These are phyloP conservation scores for Leptinotarsa haldemani DNA, from an alignment of 2,888 invertebrate species.

Conservation along the genomic window DNA sequence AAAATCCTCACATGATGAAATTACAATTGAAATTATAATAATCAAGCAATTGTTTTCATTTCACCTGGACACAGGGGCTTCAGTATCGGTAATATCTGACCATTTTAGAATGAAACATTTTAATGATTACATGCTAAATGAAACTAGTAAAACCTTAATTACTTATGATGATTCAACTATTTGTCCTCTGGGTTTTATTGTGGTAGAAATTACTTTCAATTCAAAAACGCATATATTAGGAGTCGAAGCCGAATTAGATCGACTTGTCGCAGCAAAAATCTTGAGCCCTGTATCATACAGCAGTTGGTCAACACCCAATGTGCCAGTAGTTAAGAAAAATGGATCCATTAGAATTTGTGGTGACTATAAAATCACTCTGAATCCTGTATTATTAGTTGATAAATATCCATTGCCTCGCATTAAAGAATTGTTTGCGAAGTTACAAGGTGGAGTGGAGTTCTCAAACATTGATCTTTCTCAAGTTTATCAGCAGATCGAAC, in stretches of 20 bases:
- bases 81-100: too few species aligned
- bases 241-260: not conserved
- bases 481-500: conserved; percentile 57
- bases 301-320: conserved; percentile 47
- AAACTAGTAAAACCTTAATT: too few species aligned
- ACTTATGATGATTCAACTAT: too few species aligned
- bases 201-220: too few species aligned
- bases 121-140: too few species aligned
- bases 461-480: conserved; percentile 44
- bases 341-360: conserved; percentile 48
- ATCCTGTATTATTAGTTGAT: conserved; percentile 42
- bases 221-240: too few species aligned
- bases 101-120: too few species aligned
- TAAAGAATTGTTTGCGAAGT: not conserved
- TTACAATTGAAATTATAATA: too few species aligned
- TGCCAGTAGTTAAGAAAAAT: conserved; percentile 43
- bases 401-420: conserved; percentile 37
- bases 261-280: conserved; percentile 44
- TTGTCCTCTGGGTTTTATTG: too few species aligned
- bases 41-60: too few species aligned
- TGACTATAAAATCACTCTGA: conserved; percentile 49
- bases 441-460: conserved; percentile 36
- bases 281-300: conserved; percentile 39
- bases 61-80: too few species aligned
- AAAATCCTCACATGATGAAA: too few species aligned